phyloP scores from a whole-genome alignment of 2,888 invertebrate genomes.

The Nomada goodeniana region DNA sequence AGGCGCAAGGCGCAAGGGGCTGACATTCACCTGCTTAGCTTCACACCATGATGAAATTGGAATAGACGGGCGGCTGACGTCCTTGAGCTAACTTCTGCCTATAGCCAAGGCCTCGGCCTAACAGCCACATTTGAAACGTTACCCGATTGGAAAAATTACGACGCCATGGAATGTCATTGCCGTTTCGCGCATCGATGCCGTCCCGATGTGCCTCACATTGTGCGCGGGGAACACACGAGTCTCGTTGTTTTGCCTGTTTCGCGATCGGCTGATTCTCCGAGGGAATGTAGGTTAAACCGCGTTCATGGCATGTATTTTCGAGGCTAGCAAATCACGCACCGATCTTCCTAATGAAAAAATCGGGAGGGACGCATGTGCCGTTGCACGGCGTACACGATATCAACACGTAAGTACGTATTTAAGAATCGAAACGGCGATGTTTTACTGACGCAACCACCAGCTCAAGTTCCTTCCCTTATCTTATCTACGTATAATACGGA shows the following conservation, averaged over 20 bases:
- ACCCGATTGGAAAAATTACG: slow-evolving; percentile 71
- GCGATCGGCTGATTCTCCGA: slow-evolving; percentile 4
- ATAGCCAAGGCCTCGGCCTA: slow-evolving; percentile 67
- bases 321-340: slow-evolving; percentile 33
- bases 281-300: slow-evolving; percentile 49
- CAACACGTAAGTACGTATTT: slow-evolving; percentile 27
- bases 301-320: slow-evolving; percentile 35
- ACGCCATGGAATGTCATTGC: slow-evolving; percentile 79
- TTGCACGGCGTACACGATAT: background rate
- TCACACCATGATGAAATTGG: slow-evolving; percentile 76
- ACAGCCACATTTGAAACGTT: slow-evolving; percentile 65
- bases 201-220: slow-evolving; percentile 31
- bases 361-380: background rate
- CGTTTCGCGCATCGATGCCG: slow-evolving; percentile 61
- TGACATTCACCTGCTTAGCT: slow-evolving; percentile 75
- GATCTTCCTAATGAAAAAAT: slow-evolving; percentile 39
- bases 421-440: slow-evolving; percentile 24
- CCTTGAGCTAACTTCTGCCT: slow-evolving; percentile 80
- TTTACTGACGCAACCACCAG: slow-evolving; percentile 35
- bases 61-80: slow-evolving; percentile 70
- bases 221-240: slow-evolving; percentile 41
- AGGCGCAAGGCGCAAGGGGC: slow-evolving; percentile 57
- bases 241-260: slow-evolving; percentile 31
- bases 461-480: slow-evolving; percentile 51
- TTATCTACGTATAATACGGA: slow-evolving; percentile 57